Evolutionary conservation across 2,797 vertebrate genomes (phyloP).

Genomic region (Crax fasciolata): DNA sequence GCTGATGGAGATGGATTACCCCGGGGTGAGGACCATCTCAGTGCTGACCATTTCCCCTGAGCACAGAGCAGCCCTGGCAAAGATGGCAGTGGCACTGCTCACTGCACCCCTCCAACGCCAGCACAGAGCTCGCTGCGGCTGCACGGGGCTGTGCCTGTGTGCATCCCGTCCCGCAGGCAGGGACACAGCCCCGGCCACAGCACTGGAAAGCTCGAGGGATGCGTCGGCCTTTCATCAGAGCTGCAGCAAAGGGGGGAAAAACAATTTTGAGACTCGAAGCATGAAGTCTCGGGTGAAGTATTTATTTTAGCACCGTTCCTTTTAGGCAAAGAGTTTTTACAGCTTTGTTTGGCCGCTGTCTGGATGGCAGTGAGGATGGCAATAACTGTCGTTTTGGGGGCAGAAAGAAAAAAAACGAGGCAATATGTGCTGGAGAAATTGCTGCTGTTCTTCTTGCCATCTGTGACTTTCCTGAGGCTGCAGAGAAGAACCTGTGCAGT

Average conservation of each 20-base stretch:
- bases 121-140: not conserved
- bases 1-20: conserved; percentile 62
- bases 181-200: accelerated
- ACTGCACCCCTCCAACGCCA: not conserved
- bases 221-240: not conserved
- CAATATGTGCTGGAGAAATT: conserved; percentile 58
- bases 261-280: not conserved
- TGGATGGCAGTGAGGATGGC: not conserved
- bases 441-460: conserved; percentile 19
- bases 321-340: conserved; percentile 35
- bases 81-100: accelerated
- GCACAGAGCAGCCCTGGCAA: not conserved
- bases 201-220: not conserved
- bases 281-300: not conserved
- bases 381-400: conserved; percentile 33
- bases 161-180: not conserved
- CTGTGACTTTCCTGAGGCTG: not conserved
- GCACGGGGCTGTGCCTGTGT: not conserved
- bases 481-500: not conserved
- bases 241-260: not conserved
- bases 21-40: accelerated
- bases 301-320: not conserved
- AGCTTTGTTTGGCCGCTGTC: conserved; percentile 30
- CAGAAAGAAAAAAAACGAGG: conserved; percentile 1
- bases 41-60: accelerated